Evolutionary conservation across 2,888 invertebrate genomes (phyloP).

Genomic region (Lasioglossum oenotherae): DNA sequence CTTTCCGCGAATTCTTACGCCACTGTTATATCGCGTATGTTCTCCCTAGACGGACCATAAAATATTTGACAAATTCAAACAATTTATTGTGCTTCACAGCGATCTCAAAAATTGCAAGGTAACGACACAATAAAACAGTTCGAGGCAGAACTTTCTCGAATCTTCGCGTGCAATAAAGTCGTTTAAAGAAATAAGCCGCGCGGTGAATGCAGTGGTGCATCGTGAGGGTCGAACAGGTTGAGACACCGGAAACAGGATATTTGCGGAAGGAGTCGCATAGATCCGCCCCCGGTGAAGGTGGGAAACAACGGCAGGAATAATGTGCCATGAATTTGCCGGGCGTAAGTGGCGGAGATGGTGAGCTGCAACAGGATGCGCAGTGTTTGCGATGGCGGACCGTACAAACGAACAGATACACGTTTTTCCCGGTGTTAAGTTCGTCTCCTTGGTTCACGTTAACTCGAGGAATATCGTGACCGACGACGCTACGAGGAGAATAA

Average conservation of each 20-base stretch:
- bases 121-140: background rate
- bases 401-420: background rate
- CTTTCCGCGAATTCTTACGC: no score
- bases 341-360: background rate
- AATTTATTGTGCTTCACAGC: no score
- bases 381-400: background rate
- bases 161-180: background rate
- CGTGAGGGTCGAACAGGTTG: background rate
- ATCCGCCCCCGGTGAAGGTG: background rate
- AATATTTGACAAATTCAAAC: no score
- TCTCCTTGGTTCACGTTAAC: constrained; percentile 5
- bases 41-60: no score
- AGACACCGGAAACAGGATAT: background rate
- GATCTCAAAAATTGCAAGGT: background rate
- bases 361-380: background rate
- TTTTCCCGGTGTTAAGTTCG: background rate
- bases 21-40: no score
- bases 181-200: background rate
- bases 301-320: background rate
- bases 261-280: background rate
- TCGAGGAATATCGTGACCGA: constrained; percentile 24
- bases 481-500: constrained; percentile 23
- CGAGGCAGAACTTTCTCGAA: background rate
- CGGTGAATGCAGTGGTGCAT: background rate
- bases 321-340: background rate